Evolutionary conservation across 2,797 vertebrate species (phyloP), one percentile per base, ranked within the genome.

Genomic region (Coreius guichenoti): DNA sequence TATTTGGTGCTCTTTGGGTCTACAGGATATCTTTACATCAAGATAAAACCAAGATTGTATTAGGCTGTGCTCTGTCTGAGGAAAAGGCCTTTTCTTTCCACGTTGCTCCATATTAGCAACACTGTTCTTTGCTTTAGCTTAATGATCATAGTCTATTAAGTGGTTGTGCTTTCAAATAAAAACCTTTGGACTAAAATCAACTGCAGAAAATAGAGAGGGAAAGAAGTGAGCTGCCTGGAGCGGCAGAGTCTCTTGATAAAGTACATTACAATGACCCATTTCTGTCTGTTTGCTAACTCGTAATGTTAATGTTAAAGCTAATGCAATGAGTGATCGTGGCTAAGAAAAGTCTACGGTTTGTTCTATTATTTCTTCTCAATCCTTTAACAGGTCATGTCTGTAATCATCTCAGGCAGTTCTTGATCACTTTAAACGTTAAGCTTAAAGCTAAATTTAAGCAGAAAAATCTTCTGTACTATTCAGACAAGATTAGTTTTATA

Each of bases 1-100:
- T 89, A 82, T 88, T 89, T 87, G 89, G 88, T 92, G 87, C 89
- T 90, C 88, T 86, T 49, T 82, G 83, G 85, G 85, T 90, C 49
- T 67, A 76, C 85, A 63, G 2, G 63, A 65, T 83, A 86, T 87
- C 81, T 86, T 83, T 90, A 89, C 88, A 76, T 76, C 83, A 45
- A 92, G 91, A 91, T 91, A 88, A 83, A 87, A 85, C 21, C 21
- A 73, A 78, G 74, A 84, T 70, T 70, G 47, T 19, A 69, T 58
- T 31, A 45, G 63, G 61, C 49, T 14, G 47, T 1, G 7, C 58
- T 75, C 23, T 74, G 69, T 74, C 58, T 67, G 58, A 39, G 54
- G 29, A 74, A 82, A 63, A 63, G 9, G 16, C 16, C 47, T 56
- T 77, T 76, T 67, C 49, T 84, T 21, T 21, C 33, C n/a, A 31